Base-by-base conservation (phyloP, 1,140 invertebrate genomes). In the Nasonia vitripennis region DNA sequence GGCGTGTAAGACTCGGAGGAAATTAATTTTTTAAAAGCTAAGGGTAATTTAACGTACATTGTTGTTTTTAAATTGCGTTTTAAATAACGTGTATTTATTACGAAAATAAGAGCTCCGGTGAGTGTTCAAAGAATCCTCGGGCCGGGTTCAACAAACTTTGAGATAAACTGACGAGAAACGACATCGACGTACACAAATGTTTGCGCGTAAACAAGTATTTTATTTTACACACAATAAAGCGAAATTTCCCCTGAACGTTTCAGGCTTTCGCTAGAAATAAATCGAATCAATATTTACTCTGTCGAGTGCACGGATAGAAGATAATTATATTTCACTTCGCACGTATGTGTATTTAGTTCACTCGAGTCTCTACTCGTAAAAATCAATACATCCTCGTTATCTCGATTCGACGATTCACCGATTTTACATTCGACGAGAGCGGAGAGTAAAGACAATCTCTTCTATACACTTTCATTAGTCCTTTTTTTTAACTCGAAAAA, bases 241-340 rank as follows among this genome's bases (percentile, higher is more conserved):
- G 41, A 78, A 68, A 71, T 71, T 84, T 67, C 20, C 27, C 20
- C 27, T 14, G 70, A 77, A 31, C 34, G 7, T 20, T 11, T 45
- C 34, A n/a, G 20, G 75, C 10, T 51, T 55, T 70, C 11, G 0
- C 51, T 68, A 45, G 45, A 78, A 78, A 71, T 78, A 78, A 84
- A 78, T 37, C 27, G 41, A 84, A 84, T 71, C 77, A 84, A 78
- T 84, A 84, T 84, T 84, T 84, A 45, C 37, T 27, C 70, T 51
- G 41, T 55, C 14, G 34, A 62, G 17, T 62, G 20, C 27, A 27
- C 17, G 17, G 55, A 68, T 37, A 68, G 20, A 23, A 83, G 55
- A 83, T 77, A 83, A 41, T 78, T 78, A 62, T 67, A 55, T 41
- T 68, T 23, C 1, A 23, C 34, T 83, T 55, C 2, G 27, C 10